Evolutionary conservation across 2,888 invertebrate genomes (phyloP), one percentile per base, ranked within the genome.

Genomic region (Epinotia brunnichana): DNA sequence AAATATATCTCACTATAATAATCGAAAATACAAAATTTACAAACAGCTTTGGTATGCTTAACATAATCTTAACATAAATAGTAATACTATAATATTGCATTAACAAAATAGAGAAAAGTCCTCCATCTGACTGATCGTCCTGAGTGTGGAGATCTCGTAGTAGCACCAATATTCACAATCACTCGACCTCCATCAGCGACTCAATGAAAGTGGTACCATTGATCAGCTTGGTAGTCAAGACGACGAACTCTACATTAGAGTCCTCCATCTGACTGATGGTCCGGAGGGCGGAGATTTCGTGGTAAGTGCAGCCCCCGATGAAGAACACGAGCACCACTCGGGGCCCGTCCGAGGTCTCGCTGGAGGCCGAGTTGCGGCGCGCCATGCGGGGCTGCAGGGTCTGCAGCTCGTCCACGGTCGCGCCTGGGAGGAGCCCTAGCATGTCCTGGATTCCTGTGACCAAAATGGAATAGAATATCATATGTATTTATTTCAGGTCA

Each of bases 261-360:
- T 97, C 96, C 83, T 96, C 96, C 83, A 96, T 96, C 77, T 96
- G 96, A 13, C 96, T 95, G 21, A 97, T 91, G 80, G 95, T 96
- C 74, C 97, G 93, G 11, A 97, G 83, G 0, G 96, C 96, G 0
- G 97, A 96, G 81, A 97, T 96, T 90, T 99, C 99, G 1, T 99
- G 98, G 90, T 96, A 98, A 0, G 99, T 99, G 85, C 99, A 98
- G 0, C 99, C 99, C 4, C 99, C 99, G 17, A 99, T 96, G 85
- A 99, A 99, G 88, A 99, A 98, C 0, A 99, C 98, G 0, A 99
- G 92, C 10, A 98, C 96, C 2, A 98, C 96, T 77, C 94, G 94
- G 0, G 96, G 94, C 53, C 94, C 94, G 78, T 96, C 95, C 0
- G 95, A 95, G 74, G 92, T 94, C 66, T 95, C 95, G 77, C 94